Percentiles rank a stretch among this genome's conserved stretches.
These are phyloP conservation scores for Nomada flava DNA, from an alignment of 2,888 invertebrate genomes.

Conservation along the genomic window DNA sequence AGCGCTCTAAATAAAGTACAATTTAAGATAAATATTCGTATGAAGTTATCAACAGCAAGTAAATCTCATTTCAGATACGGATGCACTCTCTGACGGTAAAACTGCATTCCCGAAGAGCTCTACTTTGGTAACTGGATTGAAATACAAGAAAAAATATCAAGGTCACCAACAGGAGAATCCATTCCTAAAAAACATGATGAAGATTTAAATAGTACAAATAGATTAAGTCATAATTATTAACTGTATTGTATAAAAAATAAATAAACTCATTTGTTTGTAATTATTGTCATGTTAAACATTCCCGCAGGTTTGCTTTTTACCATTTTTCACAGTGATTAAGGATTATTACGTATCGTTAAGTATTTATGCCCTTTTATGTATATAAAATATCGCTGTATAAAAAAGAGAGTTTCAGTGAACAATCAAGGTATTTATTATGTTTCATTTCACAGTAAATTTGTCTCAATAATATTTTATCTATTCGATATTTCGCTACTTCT, in stretches of 20 bases:
- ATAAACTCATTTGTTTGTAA: slow-evolving; percentile 16
- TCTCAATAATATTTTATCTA: too few relatives aligned
- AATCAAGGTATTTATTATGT: too few relatives aligned
- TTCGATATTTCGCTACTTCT: too few relatives aligned
- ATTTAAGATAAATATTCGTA: too few relatives aligned
- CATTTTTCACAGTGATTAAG: neutral
- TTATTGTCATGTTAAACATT: neutral
- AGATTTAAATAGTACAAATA: slow-evolving; percentile 38
- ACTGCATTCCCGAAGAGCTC: slow-evolving; percentile 95
- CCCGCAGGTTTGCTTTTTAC: neutral
- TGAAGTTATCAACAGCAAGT: neutral
- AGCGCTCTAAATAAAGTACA: neutral
- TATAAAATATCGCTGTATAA: too few relatives aligned
- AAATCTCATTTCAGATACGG: slow-evolving; percentile 85
- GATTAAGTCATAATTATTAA: neutral
- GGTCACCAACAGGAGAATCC: slow-evolving; percentile 88
- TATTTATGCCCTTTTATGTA: too few relatives aligned
- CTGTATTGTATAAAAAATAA: slow-evolving; percentile 16
- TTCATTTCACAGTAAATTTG: too few relatives aligned
- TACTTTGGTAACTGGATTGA: slow-evolving; percentile 93
- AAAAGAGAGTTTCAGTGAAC: too few relatives aligned
- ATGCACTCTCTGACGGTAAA: slow-evolving; percentile 90
- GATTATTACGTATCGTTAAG: too few relatives aligned
- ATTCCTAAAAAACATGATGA: slow-evolving; percentile 83
- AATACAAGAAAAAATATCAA: slow-evolving; percentile 92